Percentiles rank a stretch among this genome's conserved stretches.
Evolutionary conservation across 1,140 invertebrate genomes (phyloP).

Genomic region (Thaumatotibia leucotreta): DNA sequence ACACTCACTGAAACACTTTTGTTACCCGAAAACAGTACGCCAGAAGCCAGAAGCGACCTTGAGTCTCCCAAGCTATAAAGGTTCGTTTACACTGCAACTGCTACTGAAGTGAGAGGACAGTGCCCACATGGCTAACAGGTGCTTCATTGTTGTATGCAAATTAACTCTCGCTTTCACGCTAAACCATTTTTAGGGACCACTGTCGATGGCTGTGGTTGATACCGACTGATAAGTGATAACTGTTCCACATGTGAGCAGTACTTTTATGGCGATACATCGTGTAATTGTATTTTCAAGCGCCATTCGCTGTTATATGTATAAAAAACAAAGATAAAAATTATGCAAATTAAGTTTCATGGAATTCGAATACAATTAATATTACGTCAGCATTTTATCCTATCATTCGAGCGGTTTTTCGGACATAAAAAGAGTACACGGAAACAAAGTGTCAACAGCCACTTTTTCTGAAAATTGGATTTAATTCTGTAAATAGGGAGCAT

Average conservation of each 20-base stretch:
- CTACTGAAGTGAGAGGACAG: constrained; percentile 46
- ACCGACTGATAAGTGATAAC: not conserved
- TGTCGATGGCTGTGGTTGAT: not conserved
- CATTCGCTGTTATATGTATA: too few relatives aligned
- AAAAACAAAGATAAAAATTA: too few relatives aligned
- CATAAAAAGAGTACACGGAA: too few relatives aligned
- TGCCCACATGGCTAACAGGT: constrained; percentile 67
- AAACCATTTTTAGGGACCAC: constrained; percentile 35
- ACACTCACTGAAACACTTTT: not conserved
- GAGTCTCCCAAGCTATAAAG: constrained; percentile 50
- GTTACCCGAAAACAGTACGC: constrained; percentile 32
- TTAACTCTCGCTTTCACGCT: constrained; percentile 66
- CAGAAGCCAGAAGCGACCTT: constrained; percentile 57
- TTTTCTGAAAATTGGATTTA: too few relatives aligned
- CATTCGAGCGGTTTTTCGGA: too few relatives aligned
- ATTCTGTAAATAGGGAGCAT: too few relatives aligned
- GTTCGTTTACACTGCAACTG: constrained; percentile 69
- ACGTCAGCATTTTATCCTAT: too few relatives aligned
- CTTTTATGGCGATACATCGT: too few relatives aligned
- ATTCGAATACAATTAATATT: too few relatives aligned
- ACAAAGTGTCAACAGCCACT: too few relatives aligned
- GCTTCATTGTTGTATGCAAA: constrained; percentile 73
- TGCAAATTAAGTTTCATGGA: too few relatives aligned
- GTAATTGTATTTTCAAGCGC: too few relatives aligned
- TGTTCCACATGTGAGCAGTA: not conserved